Conservation (phyloP, 2,888 invertebrate genomes). For the Drosophila helvetica region DNA sequence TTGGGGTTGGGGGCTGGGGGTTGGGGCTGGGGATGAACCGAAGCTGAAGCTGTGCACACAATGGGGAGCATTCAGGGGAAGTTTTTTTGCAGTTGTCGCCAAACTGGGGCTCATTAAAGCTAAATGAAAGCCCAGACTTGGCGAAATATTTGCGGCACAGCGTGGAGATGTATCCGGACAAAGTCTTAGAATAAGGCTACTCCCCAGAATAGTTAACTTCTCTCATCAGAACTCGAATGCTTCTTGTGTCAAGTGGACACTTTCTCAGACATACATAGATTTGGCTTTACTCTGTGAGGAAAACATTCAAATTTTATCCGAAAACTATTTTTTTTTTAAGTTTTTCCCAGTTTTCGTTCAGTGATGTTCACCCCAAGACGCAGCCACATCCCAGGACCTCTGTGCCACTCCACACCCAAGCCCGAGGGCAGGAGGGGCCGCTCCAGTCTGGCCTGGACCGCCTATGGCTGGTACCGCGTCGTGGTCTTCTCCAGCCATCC, state of each 20-base stretch:
- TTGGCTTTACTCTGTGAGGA: not conserved
- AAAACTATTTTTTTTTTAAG: not conserved
- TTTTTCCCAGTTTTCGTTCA: not conserved
- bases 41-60: slow-evolving; percentile 18
- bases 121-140: slow-evolving; percentile 22
- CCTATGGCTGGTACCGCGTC: slow-evolving; percentile 62
- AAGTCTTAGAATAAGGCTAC: too few relatives aligned
- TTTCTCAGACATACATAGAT: too few relatives aligned
- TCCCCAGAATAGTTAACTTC: too few relatives aligned
- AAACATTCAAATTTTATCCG: not conserved
- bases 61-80: slow-evolving; percentile 28
- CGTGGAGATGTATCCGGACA: not conserved
- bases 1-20: not conserved
- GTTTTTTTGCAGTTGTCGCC: slow-evolving; percentile 11
- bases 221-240: too few relatives aligned
- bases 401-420: slow-evolving; percentile 21
- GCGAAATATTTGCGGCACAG: not conserved
- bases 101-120: slow-evolving; percentile 41
- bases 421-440: too few relatives aligned
- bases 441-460: slow-evolving; percentile 45
- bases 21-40: not conserved
- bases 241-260: too few relatives aligned
- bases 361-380: not conserved
- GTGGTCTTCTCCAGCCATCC: slow-evolving; percentile 40
- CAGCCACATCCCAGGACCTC: not conserved